These are phyloP conservation scores for Emys orbicularis DNA, from an alignment of 2,797 vertebrate species.

Conservation along the genomic window DNA sequence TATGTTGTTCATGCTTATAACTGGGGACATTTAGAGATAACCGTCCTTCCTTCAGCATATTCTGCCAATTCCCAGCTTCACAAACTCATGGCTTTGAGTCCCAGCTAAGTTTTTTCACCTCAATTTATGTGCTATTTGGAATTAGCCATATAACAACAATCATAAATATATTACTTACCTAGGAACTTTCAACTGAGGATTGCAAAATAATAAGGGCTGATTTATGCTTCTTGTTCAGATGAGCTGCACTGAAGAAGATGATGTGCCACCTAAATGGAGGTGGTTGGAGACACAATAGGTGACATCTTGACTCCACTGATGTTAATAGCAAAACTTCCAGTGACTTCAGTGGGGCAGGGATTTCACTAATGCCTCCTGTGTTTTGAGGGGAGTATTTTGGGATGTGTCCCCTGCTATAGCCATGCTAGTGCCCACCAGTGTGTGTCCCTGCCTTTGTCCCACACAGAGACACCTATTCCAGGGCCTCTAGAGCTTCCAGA, in stretches of 20 bases:
- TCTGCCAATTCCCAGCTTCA: not conserved
- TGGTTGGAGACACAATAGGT: not conserved
- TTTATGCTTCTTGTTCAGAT: not conserved
- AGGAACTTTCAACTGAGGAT: not conserved
- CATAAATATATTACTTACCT: not conserved
- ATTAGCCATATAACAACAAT: not conserved
- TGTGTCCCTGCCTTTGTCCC: not conserved
- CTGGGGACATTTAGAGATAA: not conserved
- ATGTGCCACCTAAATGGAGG: not conserved
- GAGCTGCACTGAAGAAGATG: not conserved
- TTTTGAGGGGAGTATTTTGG: not conserved
- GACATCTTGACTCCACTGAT: not conserved
- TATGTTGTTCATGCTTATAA: not conserved
- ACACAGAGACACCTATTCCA: not conserved
- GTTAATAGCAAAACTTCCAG: not conserved
- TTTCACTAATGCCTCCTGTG: not conserved
- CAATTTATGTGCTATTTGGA: not conserved
- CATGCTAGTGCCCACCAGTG: not conserved
- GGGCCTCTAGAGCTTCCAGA: rapidly evolving
- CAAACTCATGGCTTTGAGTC: not conserved
- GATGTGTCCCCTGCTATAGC: not conserved
- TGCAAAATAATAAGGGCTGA: conserved; percentile 34
- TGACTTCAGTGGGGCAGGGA: not conserved
- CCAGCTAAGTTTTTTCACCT: not conserved
- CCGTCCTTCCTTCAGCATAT: not conserved